Conservation (phyloP, 2,113 vertebrate genomes). For the Ardeotis arabs region DNA sequence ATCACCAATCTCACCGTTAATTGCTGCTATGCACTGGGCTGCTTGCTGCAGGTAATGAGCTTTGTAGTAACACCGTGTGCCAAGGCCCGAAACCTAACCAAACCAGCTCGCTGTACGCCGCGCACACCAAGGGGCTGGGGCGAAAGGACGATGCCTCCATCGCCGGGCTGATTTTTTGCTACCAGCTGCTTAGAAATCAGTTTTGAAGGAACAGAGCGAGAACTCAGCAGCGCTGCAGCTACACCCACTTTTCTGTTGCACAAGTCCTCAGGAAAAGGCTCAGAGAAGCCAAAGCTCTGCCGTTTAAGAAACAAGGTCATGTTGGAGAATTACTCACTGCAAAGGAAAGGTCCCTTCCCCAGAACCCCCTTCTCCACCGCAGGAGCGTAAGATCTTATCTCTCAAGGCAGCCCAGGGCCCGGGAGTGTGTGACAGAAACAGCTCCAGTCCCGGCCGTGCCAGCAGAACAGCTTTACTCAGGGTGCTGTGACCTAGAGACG, state of each 20-base stretch:
- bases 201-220: background rate
- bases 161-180: background rate
- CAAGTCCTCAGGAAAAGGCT: background rate
- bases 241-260: background rate
- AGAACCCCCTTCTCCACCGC: background rate
- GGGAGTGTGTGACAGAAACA: background rate
- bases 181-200: background rate
- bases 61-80: accelerated
- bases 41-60: background rate
- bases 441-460: background rate
- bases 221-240: background rate
- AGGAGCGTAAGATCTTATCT: background rate
- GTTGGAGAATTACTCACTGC: background rate
- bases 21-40: background rate
- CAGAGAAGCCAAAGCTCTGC: background rate
- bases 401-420: background rate
- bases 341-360: background rate
- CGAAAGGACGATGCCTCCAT: background rate
- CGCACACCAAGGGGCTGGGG: background rate
- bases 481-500: background rate
- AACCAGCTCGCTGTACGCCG: accelerated
- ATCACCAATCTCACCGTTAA: background rate
- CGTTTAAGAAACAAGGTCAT: background rate
- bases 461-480: background rate
- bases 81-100: background rate